Conservation (phyloP, 2,113 vertebrate species). For the Phrynosoma platyrhinos region DNA sequence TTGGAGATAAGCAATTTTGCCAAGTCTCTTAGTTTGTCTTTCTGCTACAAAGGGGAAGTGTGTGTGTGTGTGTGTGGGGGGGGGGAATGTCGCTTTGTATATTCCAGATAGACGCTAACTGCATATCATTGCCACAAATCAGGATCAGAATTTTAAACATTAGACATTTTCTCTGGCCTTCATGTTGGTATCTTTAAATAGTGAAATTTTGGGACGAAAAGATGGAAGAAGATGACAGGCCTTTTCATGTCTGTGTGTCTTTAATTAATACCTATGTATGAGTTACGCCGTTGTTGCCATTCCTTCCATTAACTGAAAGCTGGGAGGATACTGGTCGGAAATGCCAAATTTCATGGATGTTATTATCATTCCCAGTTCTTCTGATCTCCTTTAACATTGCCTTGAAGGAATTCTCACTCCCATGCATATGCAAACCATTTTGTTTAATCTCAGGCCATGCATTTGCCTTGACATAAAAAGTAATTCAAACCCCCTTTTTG, state of each 20-base stretch:
- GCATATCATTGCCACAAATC: neutral
- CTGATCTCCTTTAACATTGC: slow-evolving; percentile 53
- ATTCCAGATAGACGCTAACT: slow-evolving; percentile 9
- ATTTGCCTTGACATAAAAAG: slow-evolving; percentile 69
- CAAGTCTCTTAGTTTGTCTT: neutral
- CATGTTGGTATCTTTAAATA: slow-evolving; percentile 42
- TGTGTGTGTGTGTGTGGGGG: no score
- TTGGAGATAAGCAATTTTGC: neutral
- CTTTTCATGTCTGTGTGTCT: slow-evolving; percentile 41
- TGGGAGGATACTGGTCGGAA: slow-evolving; percentile 19
- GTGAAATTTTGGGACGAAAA: slow-evolving; percentile 43
- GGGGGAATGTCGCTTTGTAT: slow-evolving; percentile 12
- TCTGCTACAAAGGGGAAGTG: neutral
- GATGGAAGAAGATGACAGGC: slow-evolving; percentile 34
- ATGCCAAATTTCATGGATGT: slow-evolving; percentile 21
- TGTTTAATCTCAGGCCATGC: slow-evolving; percentile 62
- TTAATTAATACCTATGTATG: slow-evolving; percentile 43
- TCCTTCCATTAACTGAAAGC: slow-evolving; percentile 41
- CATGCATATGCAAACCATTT: slow-evolving; percentile 49
- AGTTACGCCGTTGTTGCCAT: slow-evolving; percentile 57
- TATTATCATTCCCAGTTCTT: slow-evolving; percentile 53
- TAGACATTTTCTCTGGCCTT: slow-evolving; percentile 40
- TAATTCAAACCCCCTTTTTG: slow-evolving; percentile 55
- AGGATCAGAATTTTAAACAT: slow-evolving; percentile 35
- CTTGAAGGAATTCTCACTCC: slow-evolving; percentile 50